Conservation (phyloP, 2,888 invertebrate genomes). For the Carpatolechia fugitivella region DNA sequence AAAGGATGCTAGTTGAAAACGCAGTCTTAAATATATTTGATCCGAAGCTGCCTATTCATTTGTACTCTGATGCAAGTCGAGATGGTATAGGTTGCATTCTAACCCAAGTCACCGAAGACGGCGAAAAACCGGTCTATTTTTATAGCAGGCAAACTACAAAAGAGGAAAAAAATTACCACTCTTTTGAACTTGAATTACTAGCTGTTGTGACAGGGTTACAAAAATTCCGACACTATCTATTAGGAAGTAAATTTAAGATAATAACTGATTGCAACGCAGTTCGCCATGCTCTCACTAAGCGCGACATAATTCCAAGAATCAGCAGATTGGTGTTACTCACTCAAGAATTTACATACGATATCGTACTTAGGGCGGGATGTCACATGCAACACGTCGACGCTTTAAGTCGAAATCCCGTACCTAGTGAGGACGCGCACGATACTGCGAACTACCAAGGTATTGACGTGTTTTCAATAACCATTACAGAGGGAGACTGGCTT, state of each 20-base stretch:
- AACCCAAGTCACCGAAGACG: not conserved
- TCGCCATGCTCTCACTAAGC: slow-evolving; percentile 8
- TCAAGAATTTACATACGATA: slow-evolving; percentile 32
- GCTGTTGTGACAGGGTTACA: no score
- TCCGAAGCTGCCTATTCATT: slow-evolving; percentile 8
- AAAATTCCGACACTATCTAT: not conserved
- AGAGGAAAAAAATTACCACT: slow-evolving; percentile 15
- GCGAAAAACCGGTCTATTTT: slow-evolving; percentile 34
- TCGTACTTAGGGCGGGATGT: slow-evolving; percentile 32
- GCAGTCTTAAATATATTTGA: slow-evolving; percentile 13
- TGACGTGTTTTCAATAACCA: not conserved
- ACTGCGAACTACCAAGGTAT: not conserved
- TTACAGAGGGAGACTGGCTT: not conserved
- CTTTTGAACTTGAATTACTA: no score
- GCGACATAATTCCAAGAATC: slow-evolving; percentile 33
- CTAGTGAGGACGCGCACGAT: not conserved
- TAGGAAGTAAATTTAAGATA: no score
- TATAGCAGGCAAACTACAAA: slow-evolving; percentile 34
- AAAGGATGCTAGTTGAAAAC: slow-evolving; percentile 10
- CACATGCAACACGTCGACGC: slow-evolving; percentile 34
- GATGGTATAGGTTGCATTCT: slow-evolving; percentile 18
- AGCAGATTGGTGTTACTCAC: no score
- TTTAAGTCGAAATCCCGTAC: slow-evolving; percentile 22
- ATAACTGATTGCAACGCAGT: slow-evolving; percentile 20
- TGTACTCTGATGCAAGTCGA: slow-evolving; percentile 18